These are phyloP conservation scores for Mugil cephalus DNA, from an alignment of 2,113 vertebrate genomes.

Conservation along the genomic window DNA sequence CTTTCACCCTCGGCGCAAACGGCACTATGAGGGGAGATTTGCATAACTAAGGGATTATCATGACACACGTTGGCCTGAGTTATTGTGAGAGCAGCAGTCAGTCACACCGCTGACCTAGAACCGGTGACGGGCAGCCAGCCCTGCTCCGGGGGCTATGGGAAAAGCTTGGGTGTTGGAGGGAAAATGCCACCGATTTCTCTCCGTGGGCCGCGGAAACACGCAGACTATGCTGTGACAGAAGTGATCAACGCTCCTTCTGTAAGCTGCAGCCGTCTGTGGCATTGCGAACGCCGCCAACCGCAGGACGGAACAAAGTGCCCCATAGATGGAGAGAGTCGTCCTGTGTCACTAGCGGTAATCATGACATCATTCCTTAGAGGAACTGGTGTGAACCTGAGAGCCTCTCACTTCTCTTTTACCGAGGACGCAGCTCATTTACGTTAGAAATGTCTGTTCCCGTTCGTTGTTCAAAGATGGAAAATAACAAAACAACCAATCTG, in stretches of 20 bases:
- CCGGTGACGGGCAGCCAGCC: conserved; percentile 49
- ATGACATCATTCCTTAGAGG: conserved; percentile 67
- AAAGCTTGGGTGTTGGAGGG: conserved; percentile 89
- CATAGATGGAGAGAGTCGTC: conserved; percentile 49
- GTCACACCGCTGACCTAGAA: conserved; percentile 73
- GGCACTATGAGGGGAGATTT: conserved; percentile 69
- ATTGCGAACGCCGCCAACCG: conserved; percentile 53
- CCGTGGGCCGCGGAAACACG: conserved; percentile 90
- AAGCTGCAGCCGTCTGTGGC: conserved; percentile 68
- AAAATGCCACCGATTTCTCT: conserved; percentile 88
- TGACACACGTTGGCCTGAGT: conserved; percentile 74
- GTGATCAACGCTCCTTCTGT: conserved; percentile 70
- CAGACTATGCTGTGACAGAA: conserved; percentile 83
- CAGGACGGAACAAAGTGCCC: conserved; percentile 72
- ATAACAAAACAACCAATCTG: background rate
- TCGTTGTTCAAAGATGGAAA: conserved; percentile 10
- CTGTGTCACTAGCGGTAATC: conserved; percentile 52
- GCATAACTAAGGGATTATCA: conserved; percentile 81
- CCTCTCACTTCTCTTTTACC: conserved; percentile 30
- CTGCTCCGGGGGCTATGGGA: conserved; percentile 81
- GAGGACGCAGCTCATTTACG: background rate
- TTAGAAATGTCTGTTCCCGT: conserved; percentile 3
- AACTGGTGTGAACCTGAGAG: conserved; percentile 50
- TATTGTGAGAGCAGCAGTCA: conserved; percentile 73
- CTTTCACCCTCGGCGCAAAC: conserved; percentile 71